Conservation (phyloP, 2,888 invertebrate species). For the Pheosia tremula region DNA sequence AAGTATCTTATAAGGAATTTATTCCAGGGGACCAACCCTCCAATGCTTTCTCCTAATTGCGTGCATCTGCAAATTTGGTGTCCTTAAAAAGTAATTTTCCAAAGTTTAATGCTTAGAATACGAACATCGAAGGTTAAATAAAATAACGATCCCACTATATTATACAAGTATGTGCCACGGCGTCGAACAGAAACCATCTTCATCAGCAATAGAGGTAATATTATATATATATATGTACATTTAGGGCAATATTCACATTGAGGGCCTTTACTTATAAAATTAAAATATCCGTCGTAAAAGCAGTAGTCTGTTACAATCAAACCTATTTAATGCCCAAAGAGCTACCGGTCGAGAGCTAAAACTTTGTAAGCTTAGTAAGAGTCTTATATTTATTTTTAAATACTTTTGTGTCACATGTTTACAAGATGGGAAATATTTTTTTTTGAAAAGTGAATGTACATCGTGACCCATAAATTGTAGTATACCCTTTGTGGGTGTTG, state of each 20-base stretch:
- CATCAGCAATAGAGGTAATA: constrained; percentile 31
- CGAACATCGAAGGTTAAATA: constrained; percentile 61
- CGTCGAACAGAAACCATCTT: constrained; percentile 21
- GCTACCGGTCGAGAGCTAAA: not conserved
- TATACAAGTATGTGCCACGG: constrained; percentile 27
- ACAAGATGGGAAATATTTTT: too few species aligned
- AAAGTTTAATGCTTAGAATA: constrained; percentile 42
- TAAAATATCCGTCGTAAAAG: not conserved
- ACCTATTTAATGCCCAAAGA: not conserved
- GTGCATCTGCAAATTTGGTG: constrained; percentile 52
- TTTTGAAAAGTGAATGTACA: too few species aligned
- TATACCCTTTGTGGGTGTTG: too few species aligned
- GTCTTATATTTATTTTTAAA: too few species aligned
- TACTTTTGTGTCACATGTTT: too few species aligned
- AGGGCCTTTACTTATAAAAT: not conserved
- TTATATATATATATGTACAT: constrained; percentile 12
- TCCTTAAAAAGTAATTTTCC: constrained; percentile 56
- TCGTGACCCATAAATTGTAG: too few species aligned
- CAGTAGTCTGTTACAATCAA: not conserved
- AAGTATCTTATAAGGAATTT: constrained; percentile 82
- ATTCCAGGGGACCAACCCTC: constrained; percentile 74
- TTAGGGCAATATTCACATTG: not conserved
- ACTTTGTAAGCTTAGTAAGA: not conserved
- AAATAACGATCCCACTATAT: constrained; percentile 44
- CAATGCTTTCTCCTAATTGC: constrained; percentile 58